Evolutionary conservation across 2,888 invertebrate species (phyloP).

Genomic region (Petrolisthes cinctipes): DNA sequence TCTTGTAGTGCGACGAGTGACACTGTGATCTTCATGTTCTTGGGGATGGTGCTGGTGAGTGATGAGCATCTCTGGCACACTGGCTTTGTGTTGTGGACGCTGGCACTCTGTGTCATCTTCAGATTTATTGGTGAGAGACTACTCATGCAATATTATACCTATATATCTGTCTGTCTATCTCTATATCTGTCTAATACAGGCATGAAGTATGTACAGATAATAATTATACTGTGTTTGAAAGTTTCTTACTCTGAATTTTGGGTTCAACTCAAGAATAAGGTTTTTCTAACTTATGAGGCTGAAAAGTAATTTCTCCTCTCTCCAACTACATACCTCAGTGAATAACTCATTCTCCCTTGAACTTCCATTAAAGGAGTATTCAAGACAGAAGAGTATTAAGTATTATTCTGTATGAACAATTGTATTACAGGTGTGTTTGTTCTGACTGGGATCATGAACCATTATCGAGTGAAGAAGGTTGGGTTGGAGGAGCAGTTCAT

Average conservation of each 20-base stretch:
- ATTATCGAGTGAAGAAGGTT: slow-evolving; percentile 69
- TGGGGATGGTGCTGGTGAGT: slow-evolving; percentile 73
- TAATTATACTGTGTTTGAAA: too few relatives aligned
- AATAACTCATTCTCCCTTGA: background rate
- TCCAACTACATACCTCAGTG: too few relatives aligned
- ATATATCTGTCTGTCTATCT: too few relatives aligned
- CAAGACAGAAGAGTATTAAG: background rate
- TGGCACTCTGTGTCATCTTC: slow-evolving; percentile 71
- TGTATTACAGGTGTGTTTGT: slow-evolving; percentile 71
- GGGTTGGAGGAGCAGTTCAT: slow-evolving; percentile 73
- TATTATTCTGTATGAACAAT: background rate
- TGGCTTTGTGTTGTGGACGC: slow-evolving; percentile 71
- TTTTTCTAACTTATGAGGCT: too few relatives aligned
- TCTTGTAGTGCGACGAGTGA: slow-evolving; percentile 72
- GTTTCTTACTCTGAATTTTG: too few relatives aligned
- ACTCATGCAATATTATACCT: too few relatives aligned
- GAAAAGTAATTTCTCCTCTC: too few relatives aligned
- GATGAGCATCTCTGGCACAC: slow-evolving; percentile 71
- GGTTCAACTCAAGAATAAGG: too few relatives aligned
- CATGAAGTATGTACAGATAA: too few relatives aligned
- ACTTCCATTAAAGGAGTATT: background rate
- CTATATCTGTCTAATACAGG: too few relatives aligned
- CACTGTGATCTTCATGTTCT: slow-evolving; percentile 74
- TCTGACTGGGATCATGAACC: slow-evolving; percentile 72
- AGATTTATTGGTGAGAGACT: slow-evolving; percentile 70